Base-by-base conservation (phyloP, 2,888 invertebrate species). In the Lottia gigantea region DNA sequence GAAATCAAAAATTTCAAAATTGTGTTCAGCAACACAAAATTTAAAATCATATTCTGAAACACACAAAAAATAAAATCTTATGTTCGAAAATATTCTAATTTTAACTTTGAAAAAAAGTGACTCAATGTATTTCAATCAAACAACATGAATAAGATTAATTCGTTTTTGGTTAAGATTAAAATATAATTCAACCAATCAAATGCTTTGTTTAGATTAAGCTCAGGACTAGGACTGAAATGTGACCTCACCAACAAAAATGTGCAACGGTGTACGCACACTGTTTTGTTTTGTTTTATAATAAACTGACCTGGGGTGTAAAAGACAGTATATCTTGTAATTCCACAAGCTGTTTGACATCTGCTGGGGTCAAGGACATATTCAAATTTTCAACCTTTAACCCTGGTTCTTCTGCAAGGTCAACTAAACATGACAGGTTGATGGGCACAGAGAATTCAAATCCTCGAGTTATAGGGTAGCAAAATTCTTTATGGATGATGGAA, bases 401-500 rank as follows among this genome's bases (percentile, higher is more conserved):
- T 0, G 81, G 81, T 40, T 78, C 78, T 45, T 77, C 77, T 16
- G 80, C 66, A 12, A 76, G 61, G 19, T 72, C 64, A 26, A 81
- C 46, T n/a, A 81, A 62, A 40, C 70, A 69, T 15, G 73, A 64
- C 25, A 80, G 55, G 11, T 67, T 62, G 45, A 79, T 71, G 25
- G 79, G 75, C 62, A 77, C 66, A 63, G 66, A 76, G 67, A 79
- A 81, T 26, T 74, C 63, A 25, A 81, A 64, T n/a, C 79, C 79
- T 40, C 74, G 77, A 11, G 63, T 61, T 67, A 80, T 79, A 19
- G 81, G 81, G 46, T 76, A 80, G 11, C 79, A 79, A 47, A 76
- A 77, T 31, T 55, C 23, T 23, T 23, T 55, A 14, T 55, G 23
- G 2, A 55, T 19, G 11, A 23, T 2, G 23, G 55, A 55, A 11